Conservation (phyloP, 2,113 vertebrate genomes). For the Burhinus bistriatus region DNA sequence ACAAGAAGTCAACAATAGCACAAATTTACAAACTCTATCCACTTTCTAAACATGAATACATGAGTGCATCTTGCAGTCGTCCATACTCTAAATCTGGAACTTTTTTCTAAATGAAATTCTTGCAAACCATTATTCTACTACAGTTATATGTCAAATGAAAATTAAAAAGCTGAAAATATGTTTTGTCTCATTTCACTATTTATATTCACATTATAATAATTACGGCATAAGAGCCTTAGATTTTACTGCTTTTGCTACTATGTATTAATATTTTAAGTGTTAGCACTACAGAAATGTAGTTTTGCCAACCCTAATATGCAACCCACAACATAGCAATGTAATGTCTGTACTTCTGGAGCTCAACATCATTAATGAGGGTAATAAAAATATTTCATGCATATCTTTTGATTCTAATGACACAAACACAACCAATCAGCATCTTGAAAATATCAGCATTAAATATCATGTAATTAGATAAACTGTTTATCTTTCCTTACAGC, state of each 20-base stretch:
- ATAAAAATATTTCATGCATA: not conserved
- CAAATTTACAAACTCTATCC: not conserved
- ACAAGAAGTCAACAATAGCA: not conserved
- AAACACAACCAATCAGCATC: not conserved
- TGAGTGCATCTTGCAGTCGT: not conserved
- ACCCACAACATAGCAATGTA: not conserved
- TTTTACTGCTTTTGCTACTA: not conserved
- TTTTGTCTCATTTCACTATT: not conserved
- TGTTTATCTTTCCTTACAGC: constrained; percentile 15
- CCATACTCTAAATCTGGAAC: not conserved
- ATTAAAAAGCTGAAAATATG: not conserved
- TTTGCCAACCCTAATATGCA: not conserved
- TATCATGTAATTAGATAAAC: constrained; percentile 23
- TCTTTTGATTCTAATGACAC: constrained; percentile 19
- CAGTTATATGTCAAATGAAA: not conserved
- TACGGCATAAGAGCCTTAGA: not conserved
- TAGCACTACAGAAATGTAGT: not conserved
- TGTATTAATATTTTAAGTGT: not conserved
- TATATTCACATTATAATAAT: not conserved
- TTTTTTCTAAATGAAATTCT: not conserved
- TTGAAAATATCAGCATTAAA: constrained; percentile 17
- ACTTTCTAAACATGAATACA: not conserved
- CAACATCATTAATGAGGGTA: constrained; percentile 10
- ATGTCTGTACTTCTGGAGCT: not conserved
- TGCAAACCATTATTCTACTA: not conserved